These are phyloP conservation scores for Telenomus remus DNA, from an alignment of 1,140 invertebrate species.

Conservation along the genomic window DNA sequence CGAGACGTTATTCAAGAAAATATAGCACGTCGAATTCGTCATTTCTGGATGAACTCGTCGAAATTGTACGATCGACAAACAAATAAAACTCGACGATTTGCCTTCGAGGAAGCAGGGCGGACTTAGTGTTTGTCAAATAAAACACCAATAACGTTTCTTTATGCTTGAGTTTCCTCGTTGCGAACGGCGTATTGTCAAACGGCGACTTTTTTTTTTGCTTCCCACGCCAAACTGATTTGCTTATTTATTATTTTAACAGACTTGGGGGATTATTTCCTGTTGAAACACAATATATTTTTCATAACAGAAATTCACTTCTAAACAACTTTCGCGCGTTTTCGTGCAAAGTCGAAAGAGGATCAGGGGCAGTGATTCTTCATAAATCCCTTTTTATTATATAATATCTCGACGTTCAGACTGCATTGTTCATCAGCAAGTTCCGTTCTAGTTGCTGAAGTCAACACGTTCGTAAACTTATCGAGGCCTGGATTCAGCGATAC, in stretches of 20 bases:
- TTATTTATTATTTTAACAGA: too few species aligned
- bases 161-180: too few species aligned
- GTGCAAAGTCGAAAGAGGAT: not conserved
- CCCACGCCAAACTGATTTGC: too few species aligned
- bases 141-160: too few species aligned
- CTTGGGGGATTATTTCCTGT: too few species aligned
- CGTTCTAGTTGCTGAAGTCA: constrained; percentile 50
- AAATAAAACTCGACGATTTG: constrained; percentile 39
- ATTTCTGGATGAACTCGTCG: constrained; percentile 44
- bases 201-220: too few species aligned
- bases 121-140: too few species aligned
- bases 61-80: constrained; percentile 29
- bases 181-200: too few species aligned
- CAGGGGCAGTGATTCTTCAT: constrained; percentile 15
- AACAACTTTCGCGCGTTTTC: constrained; percentile 6
- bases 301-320: too few species aligned
- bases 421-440: constrained; percentile 61
- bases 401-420: constrained; percentile 31
- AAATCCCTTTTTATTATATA: constrained; percentile 29
- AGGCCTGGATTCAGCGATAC: constrained; percentile 61
- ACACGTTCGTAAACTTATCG: constrained; percentile 62
- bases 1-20: constrained; percentile 34
- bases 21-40: constrained; percentile 21
- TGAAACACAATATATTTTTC: too few species aligned
- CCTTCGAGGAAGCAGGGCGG: not conserved